Conservation (phyloP, 1,140 invertebrate genomes). For the Ctenoplectra terminalis region DNA sequence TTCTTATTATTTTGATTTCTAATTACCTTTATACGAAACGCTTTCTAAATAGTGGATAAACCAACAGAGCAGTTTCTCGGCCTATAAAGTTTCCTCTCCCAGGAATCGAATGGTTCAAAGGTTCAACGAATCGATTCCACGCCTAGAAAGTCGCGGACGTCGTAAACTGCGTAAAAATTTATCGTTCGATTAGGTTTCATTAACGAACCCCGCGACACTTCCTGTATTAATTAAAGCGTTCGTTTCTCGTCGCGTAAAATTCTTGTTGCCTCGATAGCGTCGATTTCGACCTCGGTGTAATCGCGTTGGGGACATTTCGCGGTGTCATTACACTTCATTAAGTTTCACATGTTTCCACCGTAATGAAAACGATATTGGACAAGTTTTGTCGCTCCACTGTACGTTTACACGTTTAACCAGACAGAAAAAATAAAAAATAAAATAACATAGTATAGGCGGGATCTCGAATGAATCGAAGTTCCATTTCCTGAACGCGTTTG, state of each 20-base stretch:
- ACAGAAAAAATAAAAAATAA: neutral
- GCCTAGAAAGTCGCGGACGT: slow-evolving; percentile 23
- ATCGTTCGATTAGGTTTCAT: slow-evolving; percentile 3
- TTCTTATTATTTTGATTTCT: too few relatives aligned
- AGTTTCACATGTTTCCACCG: too few relatives aligned
- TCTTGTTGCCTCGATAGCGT: neutral
- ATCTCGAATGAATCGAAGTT: neutral
- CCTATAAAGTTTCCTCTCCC: neutral
- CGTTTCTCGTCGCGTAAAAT: slow-evolving; percentile 19
- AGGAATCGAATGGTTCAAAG: neutral
- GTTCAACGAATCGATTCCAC: neutral
- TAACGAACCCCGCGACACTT: slow-evolving; percentile 34
- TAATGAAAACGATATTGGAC: neutral
- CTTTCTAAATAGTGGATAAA: too few relatives aligned
- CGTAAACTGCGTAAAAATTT: slow-evolving; percentile 17
- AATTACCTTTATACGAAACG: too few relatives aligned
- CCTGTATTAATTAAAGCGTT: slow-evolving; percentile 38
- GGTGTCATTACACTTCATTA: neutral
- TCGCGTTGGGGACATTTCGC: neutral
- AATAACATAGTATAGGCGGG: neutral
- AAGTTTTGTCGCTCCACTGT: neutral
- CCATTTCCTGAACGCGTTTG: neutral
- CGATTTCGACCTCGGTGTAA: neutral
- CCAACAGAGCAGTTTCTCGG: too few relatives aligned
- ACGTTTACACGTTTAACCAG: neutral